phyloP scores from a whole-genome alignment of 2,797 vertebrate species.

The Gorsachius magnificus region DNA sequence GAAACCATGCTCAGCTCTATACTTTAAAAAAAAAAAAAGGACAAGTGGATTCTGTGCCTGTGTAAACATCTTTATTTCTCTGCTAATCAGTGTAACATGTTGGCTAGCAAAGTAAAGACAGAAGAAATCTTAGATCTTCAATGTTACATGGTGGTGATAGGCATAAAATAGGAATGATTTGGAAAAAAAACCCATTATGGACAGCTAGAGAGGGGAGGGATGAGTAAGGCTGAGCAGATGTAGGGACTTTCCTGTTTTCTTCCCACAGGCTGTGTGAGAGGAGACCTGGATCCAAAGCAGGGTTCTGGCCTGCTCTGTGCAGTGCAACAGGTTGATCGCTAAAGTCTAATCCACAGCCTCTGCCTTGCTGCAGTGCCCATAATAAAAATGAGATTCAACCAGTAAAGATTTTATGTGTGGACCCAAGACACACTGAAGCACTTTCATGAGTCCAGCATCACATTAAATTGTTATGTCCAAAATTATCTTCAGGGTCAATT shows the following conservation, averaged over 20 bases:
- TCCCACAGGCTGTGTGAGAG: neutral
- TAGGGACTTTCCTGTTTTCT: neutral
- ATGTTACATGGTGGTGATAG: neutral
- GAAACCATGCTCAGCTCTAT: neutral
- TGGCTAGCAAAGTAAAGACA: neutral
- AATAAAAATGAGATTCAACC: neutral
- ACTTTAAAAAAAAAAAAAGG: neutral
- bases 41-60: neutral
- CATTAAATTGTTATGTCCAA: neutral
- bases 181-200: neutral
- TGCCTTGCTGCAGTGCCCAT: neutral
- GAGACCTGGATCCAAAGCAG: neutral
- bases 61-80: neutral
- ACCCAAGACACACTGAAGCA: neutral
- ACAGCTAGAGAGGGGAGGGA: neutral
- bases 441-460: neutral
- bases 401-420: neutral
- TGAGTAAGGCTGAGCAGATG: neutral
- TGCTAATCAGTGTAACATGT: neutral
- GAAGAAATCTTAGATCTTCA: neutral
- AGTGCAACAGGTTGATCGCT: neutral
- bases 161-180: neutral
- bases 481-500: neutral
- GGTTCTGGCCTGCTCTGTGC: neutral
- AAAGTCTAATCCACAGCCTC: neutral